Percentiles rank a stretch among this genome's conserved stretches.
Conservation (phyloP, 1,140 invertebrate genomes). For the Charaxes varanes region DNA sequence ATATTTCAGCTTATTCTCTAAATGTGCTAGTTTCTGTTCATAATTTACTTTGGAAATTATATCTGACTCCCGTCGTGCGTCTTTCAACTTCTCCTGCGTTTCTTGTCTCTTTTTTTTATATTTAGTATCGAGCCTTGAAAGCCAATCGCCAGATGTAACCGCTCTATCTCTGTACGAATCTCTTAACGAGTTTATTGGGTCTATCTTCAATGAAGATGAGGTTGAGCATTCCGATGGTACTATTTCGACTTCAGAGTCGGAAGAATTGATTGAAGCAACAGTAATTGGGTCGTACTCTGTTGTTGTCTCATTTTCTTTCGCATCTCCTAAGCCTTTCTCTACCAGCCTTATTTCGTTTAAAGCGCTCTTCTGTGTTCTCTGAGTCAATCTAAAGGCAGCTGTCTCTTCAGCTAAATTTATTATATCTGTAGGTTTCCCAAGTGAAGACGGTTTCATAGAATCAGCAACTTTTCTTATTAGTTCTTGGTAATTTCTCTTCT, state of each 20-base stretch:
- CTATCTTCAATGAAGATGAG: constrained; percentile 51
- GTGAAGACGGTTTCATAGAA: constrained; percentile 28
- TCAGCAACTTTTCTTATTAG: constrained; percentile 47
- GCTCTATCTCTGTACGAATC: constrained; percentile 43
- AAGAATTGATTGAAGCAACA: constrained; percentile 63
- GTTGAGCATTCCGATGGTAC: constrained; percentile 60
- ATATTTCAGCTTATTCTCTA: constrained; percentile 61
- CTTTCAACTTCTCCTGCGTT: constrained; percentile 50
- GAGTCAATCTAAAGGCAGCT: constrained; percentile 46
- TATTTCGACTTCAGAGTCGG: constrained; percentile 64
- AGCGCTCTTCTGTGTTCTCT: constrained; percentile 42
- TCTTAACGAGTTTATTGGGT: constrained; percentile 53
- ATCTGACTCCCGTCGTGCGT: constrained; percentile 50
- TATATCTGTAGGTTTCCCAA: constrained; percentile 35
- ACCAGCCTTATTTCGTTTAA: constrained; percentile 47
- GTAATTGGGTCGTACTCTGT: constrained; percentile 65
- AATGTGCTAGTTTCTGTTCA: constrained; percentile 55
- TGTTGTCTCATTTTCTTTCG: constrained; percentile 35
- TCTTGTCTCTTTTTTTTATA: constrained; percentile 57
- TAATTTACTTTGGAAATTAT: constrained; percentile 63
- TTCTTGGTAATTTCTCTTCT: constrained; percentile 64
- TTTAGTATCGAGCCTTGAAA: constrained; percentile 50
- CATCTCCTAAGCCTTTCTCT: constrained; percentile 37
- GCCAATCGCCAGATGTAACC: constrained; percentile 49
- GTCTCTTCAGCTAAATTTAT: constrained; percentile 49